These are phyloP conservation scores for Smittia aterrima DNA, from an alignment of 2,888 invertebrate genomes.

Conservation along the genomic window DNA sequence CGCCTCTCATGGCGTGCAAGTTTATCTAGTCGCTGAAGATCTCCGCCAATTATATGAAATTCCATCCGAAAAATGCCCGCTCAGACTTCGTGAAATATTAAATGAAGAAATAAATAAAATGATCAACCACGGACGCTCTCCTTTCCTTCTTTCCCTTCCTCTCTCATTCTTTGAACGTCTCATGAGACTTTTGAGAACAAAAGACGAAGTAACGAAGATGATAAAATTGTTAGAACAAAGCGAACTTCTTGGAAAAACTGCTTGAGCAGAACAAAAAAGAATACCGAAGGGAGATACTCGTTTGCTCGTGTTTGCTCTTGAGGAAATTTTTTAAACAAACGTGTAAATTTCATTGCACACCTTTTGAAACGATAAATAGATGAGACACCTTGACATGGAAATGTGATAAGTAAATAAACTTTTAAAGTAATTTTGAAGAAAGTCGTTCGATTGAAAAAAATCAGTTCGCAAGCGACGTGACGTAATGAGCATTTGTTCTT, in stretches of 20 bases:
- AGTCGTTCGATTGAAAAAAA: too few species aligned
- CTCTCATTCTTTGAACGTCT: too few species aligned
- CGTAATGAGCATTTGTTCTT: too few species aligned
- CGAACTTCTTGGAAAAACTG: conserved; percentile 17
- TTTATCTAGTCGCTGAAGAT: conserved; percentile 34
- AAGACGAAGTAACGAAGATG: conserved; percentile 30
- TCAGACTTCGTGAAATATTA: conserved; percentile 27
- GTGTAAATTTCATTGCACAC: conserved; percentile 13
- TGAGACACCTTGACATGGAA: too few species aligned
- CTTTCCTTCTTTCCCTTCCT: neutral
- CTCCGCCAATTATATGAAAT: conserved; percentile 35
- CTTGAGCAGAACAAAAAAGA: conserved; percentile 31
- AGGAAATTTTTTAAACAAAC: neutral
- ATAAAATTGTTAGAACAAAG: conserved; percentile 31
- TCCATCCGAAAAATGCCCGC: neutral
- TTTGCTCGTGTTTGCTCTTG: neutral
- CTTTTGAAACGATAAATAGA: neutral
- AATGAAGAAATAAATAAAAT: conserved; percentile 40
- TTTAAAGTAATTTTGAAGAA: too few species aligned
- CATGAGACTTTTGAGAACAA: conserved; percentile 11
- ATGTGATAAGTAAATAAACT: too few species aligned
- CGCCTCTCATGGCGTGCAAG: conserved; percentile 19
- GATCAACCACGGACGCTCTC: conserved; percentile 1
- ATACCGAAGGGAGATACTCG: conserved; percentile 33
- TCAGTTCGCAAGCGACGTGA: too few species aligned